Base-by-base conservation (phyloP, 2,113 vertebrate genomes). In the Anas platyrhynchos region DNA sequence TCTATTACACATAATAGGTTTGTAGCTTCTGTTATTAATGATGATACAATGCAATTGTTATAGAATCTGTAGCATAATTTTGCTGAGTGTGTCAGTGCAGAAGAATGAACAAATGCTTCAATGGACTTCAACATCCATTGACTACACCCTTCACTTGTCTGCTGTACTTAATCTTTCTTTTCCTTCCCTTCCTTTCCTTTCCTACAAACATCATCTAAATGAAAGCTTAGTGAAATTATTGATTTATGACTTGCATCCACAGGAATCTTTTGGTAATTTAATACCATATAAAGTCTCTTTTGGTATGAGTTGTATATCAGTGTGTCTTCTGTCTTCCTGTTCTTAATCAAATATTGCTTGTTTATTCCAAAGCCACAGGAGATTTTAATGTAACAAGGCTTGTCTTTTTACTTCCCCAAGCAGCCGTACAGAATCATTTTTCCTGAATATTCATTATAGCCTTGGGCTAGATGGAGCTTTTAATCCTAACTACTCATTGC, bases 391-490 rank as follows among this genome's bases (percentile, higher is more conserved):
- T 95, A 96, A 86, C 65, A 81, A 65, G 56, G 89, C 68, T 86
- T 95, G 94, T 81, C 94, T 96, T 96, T 96, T 83, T 88, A 88
- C 76, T 96, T 88, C 91, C 88, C 90, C 88, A 86, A 96, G 91
- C 89, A 86, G 86, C 93, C 78, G 91, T 72, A 96, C 56, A 68
- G 93, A 96, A 90, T 81, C 79, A 83, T 91, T 88, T 94, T 91
- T 81, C 93, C 87, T 97, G 95, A 96, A 97, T 97, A 97, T 97
- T 97, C 95, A 96, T 97, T 93, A 94, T 74, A 96, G 96, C 96
- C 95, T 94, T 87, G 88, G 95, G 95, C 90, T 93, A 94, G 59
- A 88, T 88, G 89, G 63, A 94, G 91, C 93, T 96, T 96, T 96
- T 96, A 96, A 96, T 97, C 94, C 91, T 80, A 94, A 96, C 96